These are phyloP conservation scores for Liodrosophila aerea DNA, from an alignment of 2,888 invertebrate genomes.

Conservation along the genomic window DNA sequence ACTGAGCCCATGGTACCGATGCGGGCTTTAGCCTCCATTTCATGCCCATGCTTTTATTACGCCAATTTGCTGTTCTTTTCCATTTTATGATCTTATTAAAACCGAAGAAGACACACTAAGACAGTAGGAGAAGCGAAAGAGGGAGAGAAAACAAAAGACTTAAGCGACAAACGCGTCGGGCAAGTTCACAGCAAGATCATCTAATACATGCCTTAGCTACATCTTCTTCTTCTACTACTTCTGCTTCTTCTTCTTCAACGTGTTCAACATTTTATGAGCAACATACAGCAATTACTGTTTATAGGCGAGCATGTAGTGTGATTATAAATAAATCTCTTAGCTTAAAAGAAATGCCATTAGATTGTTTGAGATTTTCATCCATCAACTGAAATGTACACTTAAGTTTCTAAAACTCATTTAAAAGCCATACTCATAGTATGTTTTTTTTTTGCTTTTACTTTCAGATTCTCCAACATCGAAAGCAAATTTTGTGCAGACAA, in stretches of 20 bases:
- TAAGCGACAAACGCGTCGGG: conserved; percentile 48
- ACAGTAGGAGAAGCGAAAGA: conserved; percentile 4
- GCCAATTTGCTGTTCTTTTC: conserved; percentile 50
- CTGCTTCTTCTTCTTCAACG: not conserved
- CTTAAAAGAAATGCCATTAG: not conserved
- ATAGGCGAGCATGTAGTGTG: not conserved
- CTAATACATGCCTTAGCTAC: not conserved
- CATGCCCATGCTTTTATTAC: conserved; percentile 50
- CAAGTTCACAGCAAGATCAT: not conserved
- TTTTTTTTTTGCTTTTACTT: conserved; percentile 58
- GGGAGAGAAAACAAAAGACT: conserved; percentile 40
- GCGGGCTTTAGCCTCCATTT: conserved; percentile 49
- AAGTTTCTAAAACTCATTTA: too few species aligned
- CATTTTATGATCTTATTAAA: conserved; percentile 48
- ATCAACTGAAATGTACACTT: not conserved
- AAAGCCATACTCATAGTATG: not conserved
- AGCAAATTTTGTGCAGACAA: conserved; percentile 43
- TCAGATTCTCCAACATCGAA: conserved; percentile 61
- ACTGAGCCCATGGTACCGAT: conserved; percentile 22
- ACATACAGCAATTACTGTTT: not conserved
- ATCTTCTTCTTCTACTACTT: not conserved
- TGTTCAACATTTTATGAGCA: not conserved
- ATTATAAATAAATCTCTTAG: not conserved
- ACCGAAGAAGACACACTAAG: conserved; percentile 3
- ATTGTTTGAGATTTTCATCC: too few species aligned